Evolutionary conservation across 2,797 vertebrate genomes (phyloP), one percentile per base, ranked within the genome.

Genomic region (Sorex maritimensis): DNA sequence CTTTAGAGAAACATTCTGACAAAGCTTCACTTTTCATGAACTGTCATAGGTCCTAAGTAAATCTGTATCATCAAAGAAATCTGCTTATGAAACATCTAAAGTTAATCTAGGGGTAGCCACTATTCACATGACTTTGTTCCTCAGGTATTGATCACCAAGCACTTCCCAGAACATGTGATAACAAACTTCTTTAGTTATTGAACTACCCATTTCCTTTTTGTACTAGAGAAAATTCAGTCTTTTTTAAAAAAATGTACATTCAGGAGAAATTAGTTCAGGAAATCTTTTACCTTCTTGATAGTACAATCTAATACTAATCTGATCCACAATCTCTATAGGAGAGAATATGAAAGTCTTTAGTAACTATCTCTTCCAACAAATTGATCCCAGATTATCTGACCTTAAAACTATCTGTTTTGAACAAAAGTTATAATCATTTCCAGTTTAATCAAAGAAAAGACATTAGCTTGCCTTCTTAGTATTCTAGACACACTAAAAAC

Each of bases 41-140:
- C 19, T 65, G 81, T 34, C 82, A 44, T 34, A 67, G 17, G 30
- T 30, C 46, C 30, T 21, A 34, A 78, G 30, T 61, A 26, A 86
- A 69, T 69, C 46, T 4, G 14, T 3, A 28, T 2, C 61, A 41
- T 69, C 28, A 13, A 73, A 81, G 73, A 92, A 79, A 83, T 75
- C 24, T 41, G 13, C 12, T 2, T 26, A 6, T 21, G 21, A 72
- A 68, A 49, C 65, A 72, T 52, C 63, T 26, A 11, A 73, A 84
- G 2, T 23, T 19, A 67, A 17, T 34, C 28, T 65, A 19, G 28
- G 7, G 5, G 12, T 0, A 1, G 4, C 8, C 1, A 17, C 1
- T 2, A 19, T 13, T 15, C 1, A 0, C 13, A 12, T 2, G 46
- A 7, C 24, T 14, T n/a, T 26, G 2, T 41, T 41, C n/a, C 28